Conservation (phyloP, 2,113 vertebrate species). For the Eptatretus burgeri region DNA sequence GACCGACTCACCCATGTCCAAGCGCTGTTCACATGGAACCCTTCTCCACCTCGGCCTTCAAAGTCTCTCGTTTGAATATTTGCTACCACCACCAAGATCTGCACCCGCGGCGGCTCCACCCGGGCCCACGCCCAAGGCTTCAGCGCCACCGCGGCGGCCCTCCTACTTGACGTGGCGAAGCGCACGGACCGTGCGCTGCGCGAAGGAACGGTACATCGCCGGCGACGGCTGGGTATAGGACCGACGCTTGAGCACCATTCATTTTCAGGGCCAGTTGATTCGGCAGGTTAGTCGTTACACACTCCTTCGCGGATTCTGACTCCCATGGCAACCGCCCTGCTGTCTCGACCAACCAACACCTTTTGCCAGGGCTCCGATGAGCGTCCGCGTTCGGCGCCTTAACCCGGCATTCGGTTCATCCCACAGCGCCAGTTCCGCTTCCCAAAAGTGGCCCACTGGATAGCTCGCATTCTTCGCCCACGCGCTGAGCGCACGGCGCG, state of each 20-base stretch:
- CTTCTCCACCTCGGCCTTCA: slow-evolving; percentile 2
- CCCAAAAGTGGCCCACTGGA: neutral
- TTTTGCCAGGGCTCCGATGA: neutral
- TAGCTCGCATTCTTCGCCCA: neutral
- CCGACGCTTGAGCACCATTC: neutral
- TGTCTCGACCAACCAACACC: neutral
- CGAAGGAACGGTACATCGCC: slow-evolving; percentile 9
- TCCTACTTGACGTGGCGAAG: neutral
- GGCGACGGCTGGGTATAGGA: neutral
- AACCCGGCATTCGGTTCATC: neutral
- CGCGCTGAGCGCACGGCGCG: no score
- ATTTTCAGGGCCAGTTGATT: slow-evolving; percentile 6
- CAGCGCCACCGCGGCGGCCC: neutral
- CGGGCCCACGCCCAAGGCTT: slow-evolving; percentile 10
- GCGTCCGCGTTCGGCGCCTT: neutral
- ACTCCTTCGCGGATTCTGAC: neutral
- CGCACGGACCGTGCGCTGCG: neutral
- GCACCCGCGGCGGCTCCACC: slow-evolving; percentile 10
- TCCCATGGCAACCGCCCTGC: neutral
- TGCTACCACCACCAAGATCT: slow-evolving; percentile 8
- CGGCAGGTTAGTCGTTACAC: neutral
- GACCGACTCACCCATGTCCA: slow-evolving; percentile 12
- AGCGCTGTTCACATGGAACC: slow-evolving; percentile 11
- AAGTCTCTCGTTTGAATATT: no score
- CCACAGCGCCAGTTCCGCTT: neutral